Conservation (phyloP, 2,888 invertebrate species). For the Cosmia pyralina region DNA sequence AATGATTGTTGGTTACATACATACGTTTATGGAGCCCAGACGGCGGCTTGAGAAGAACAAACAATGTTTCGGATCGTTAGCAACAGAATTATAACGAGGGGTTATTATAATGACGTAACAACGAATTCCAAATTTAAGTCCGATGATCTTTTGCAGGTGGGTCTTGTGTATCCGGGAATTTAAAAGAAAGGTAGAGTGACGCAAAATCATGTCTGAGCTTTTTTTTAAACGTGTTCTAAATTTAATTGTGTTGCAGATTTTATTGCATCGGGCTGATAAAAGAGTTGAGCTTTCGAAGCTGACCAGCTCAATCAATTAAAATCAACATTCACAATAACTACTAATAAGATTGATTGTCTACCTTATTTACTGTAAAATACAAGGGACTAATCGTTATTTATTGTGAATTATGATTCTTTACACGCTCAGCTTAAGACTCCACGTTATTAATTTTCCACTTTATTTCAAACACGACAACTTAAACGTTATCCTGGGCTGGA, state of each 20-base stretch:
- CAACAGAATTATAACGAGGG: conserved; percentile 83
- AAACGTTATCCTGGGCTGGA: conserved; percentile 11
- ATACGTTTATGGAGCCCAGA: conserved; percentile 82
- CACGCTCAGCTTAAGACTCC: too few relatives aligned
- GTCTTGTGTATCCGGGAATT: conserved; percentile 55
- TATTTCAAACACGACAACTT: conserved; percentile 2
- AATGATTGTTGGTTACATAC: conserved; percentile 87
- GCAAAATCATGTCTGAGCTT: neutral
- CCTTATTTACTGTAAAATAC: neutral
- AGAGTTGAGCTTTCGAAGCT: neutral
- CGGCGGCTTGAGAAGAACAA: conserved; percentile 87
- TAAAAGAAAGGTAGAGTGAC: conserved; percentile 14
- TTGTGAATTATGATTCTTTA: neutral
- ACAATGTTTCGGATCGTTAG: conserved; percentile 89
- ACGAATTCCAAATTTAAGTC: conserved; percentile 71
- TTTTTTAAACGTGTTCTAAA: conserved; percentile 2
- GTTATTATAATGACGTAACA: conserved; percentile 82
- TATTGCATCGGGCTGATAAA: neutral
- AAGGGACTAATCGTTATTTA: neutral
- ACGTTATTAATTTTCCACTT: neutral
- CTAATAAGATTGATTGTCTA: too few relatives aligned
- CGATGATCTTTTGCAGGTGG: conserved; percentile 74
- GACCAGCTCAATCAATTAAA: neutral
- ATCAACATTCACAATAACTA: neutral
- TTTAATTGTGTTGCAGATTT: neutral